A percentile compares a stretch with the other conserved stretches of the same genome.
phyloP scores from a whole-genome alignment of 2,113 vertebrate genomes.

The Myotis davidii region DNA sequence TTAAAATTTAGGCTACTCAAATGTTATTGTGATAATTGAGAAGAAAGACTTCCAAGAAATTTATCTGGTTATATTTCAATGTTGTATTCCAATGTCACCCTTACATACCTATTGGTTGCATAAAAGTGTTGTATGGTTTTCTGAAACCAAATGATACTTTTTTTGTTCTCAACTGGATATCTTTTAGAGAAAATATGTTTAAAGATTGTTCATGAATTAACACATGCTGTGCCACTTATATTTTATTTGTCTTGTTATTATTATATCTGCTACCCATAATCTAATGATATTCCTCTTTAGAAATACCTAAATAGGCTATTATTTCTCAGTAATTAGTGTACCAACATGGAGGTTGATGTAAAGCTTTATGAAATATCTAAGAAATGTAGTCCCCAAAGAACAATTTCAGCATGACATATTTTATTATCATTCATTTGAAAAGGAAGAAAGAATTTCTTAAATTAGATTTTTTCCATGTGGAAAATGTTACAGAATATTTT shows the following conservation, averaged over 20 bases:
- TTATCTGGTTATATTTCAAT: not conserved
- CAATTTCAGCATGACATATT: not conserved
- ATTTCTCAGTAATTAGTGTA: not conserved
- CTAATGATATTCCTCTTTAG: not conserved
- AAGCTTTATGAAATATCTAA: not conserved
- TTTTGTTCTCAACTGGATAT: not conserved
- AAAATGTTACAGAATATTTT: slow-evolving; percentile 37
- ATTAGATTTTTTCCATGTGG: not conserved
- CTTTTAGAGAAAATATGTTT: not conserved
- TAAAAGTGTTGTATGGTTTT: not conserved
- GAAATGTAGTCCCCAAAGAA: not conserved
- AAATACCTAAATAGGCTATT: not conserved
- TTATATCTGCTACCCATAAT: not conserved
- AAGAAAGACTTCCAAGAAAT: not conserved
- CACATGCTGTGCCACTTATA: not conserved
- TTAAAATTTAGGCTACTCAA: not conserved
- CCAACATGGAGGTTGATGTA: not conserved
- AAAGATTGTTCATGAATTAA: not conserved
- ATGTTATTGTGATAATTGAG: not conserved
- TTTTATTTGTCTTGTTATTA: not conserved
- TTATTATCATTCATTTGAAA: slow-evolving; percentile 9
- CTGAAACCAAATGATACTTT: not conserved
- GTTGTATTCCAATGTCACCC: not conserved
- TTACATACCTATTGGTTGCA: not conserved
- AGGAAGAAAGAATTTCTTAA: not conserved